Conservation (phyloP, 1,140 invertebrate species). For the Meteorus sp. region DNA sequence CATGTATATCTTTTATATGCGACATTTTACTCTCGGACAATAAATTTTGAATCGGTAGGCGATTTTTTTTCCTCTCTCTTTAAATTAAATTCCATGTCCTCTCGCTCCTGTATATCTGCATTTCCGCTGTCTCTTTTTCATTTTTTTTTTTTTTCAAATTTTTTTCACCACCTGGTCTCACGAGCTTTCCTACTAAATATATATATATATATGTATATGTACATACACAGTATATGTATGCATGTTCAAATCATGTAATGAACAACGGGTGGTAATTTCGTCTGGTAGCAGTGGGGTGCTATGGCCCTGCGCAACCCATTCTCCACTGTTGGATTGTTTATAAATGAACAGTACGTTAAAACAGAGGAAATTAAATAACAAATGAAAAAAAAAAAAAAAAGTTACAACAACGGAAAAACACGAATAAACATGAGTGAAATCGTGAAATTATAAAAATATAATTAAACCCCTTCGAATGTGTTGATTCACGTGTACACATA, state of each 20-base stretch:
- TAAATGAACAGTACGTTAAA: too few species aligned
- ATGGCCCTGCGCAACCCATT: slow-evolving; percentile 2
- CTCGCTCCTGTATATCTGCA: neutral
- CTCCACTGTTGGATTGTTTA: neutral
- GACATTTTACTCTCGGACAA: slow-evolving; percentile 5
- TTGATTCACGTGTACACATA: too few species aligned
- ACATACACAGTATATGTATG: neutral
- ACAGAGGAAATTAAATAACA: too few species aligned
- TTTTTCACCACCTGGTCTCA: too few species aligned
- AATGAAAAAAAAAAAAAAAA: too few species aligned
- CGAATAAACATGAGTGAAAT: too few species aligned
- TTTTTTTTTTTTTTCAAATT: neutral
- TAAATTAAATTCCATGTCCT: slow-evolving; percentile 8
- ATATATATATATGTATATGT: too few species aligned
- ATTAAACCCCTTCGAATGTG: too few species aligned
- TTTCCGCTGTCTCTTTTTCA: neutral
- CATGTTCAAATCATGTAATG: slow-evolving; percentile 15
- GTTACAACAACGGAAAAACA: too few species aligned
- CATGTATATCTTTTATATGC: neutral
- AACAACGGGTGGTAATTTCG: neutral
- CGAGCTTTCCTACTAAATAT: too few species aligned
- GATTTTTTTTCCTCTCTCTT: neutral
- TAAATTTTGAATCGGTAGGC: slow-evolving; percentile 22
- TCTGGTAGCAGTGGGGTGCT: neutral
- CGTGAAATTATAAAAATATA: too few species aligned